Base-by-base conservation (phyloP, 2,113 vertebrate genomes). In the Gallinago paraguaiae region DNA sequence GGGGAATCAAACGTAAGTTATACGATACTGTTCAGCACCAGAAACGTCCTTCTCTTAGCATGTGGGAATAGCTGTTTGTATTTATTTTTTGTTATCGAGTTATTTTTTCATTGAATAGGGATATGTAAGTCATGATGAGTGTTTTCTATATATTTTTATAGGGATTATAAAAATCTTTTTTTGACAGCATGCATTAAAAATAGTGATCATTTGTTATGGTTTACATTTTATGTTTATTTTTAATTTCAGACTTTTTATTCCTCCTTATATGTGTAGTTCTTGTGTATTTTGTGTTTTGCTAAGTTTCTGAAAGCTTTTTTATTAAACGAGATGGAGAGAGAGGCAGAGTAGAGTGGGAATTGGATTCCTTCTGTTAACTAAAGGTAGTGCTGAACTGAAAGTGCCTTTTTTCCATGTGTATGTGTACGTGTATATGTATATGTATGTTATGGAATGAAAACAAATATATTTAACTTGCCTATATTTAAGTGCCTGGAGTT, bases 1-100 rank as follows among this genome's bases (percentile, higher is more conserved):
- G 82, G 95, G 96, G 51, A 98, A 56, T 93, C 98, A 98, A 81
- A 98, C n/a, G 99, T 99, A 84, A 98, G 98, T 95, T 59, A 24
- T 33, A 68, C 35, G 37, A 79, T 37, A 19, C 60, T 82, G 39
- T 30, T 93, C 45, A 91, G 80, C 54, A 17, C 7, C 95, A 23
- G 45, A 83, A 70, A 54, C 83, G 33, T 0, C 33, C 7, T 59
- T 54, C n/a, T 75, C 16, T 53, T 57, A 27, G n/a, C 10, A 25
- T 17, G 15, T 76, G 69, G 22, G 30, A 88, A 15, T 48, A 74
- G 14, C 18, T 67, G 22, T 13, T 80, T 28, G 10, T 67, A 5
- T 77, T 50, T 83, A 5, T 31, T 60, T 35, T 37, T 45, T 53
- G 17, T 28, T 85, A 30, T 5, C 65, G 65, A 9, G 50, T 48